A percentile compares a stretch with the other conserved stretches of the same genome.
Conservation (phyloP, 1,140 invertebrate genomes). For the Pygmarrhopalites habei region DNA sequence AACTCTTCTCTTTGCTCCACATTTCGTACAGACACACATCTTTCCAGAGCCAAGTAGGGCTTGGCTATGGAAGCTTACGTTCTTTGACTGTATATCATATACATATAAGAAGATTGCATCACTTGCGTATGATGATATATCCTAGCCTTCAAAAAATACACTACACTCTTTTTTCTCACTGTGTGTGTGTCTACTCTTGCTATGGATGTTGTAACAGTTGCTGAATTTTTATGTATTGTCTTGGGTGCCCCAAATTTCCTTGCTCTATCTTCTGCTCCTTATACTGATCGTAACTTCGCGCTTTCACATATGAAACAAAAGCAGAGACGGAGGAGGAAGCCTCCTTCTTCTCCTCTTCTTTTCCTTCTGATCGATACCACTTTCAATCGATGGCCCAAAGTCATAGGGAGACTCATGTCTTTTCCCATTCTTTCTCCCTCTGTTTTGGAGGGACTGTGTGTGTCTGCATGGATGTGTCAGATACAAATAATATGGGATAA, state of each 20-base stretch:
- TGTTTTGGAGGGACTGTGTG: neutral
- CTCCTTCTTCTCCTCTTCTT: too few species aligned
- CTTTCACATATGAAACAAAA: constrained; percentile 19
- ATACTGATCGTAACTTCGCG: constrained; percentile 24
- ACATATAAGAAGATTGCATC: neutral
- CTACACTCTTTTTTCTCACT: neutral
- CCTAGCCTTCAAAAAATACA: neutral
- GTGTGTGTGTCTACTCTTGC: neutral
- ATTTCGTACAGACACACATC: too few species aligned
- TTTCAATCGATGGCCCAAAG: constrained; percentile 17
- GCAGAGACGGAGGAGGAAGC: constrained; percentile 8
- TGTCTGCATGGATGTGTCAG: neutral
- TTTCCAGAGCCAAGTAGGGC: neutral
- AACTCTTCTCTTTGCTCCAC: too few species aligned
- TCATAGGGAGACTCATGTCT: too few species aligned
- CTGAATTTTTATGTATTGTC: constrained; percentile 12
- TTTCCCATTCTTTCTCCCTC: too few species aligned
- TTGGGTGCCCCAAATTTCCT: neutral
- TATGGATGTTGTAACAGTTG: neutral
- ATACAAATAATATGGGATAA: neutral
- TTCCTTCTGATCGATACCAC: constrained; percentile 20
- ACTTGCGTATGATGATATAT: neutral
- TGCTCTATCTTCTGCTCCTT: neutral
- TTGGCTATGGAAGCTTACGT: neutral
- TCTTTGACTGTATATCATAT: neutral